Evolutionary conservation across 2,797 vertebrate species (phyloP).

Genomic region (Carapus acus): DNA sequence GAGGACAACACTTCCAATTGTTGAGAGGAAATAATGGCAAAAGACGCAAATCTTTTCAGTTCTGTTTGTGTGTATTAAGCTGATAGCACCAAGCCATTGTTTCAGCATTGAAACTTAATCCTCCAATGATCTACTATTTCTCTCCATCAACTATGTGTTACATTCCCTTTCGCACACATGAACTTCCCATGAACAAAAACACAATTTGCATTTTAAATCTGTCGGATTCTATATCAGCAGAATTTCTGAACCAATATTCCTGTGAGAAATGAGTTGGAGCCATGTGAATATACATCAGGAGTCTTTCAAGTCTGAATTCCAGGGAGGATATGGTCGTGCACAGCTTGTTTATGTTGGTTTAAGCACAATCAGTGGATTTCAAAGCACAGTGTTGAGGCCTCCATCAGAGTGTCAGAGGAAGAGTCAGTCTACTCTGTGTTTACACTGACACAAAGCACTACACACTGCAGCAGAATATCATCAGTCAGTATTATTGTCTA

Average conservation of each 20-base stretch:
- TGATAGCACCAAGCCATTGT: neutral
- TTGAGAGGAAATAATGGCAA: neutral
- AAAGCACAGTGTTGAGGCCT: conserved; percentile 32
- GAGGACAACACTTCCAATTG: neutral
- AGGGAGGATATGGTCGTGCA: conserved; percentile 26
- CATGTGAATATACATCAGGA: conserved; percentile 40
- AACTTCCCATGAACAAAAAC: conserved; percentile 33
- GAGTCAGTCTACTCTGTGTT: conserved; percentile 47
- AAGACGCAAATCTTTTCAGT: neutral
- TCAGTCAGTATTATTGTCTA: too few species aligned
- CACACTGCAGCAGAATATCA: neutral
- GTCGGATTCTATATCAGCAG: conserved; percentile 31
- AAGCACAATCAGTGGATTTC: conserved; percentile 36
- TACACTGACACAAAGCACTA: conserved; percentile 51
- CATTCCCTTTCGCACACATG: conserved; percentile 13
- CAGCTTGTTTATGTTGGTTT: conserved; percentile 35
- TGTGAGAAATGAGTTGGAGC: conserved; percentile 31
- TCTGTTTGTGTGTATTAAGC: conserved; percentile 1
- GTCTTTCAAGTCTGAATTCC: conserved; percentile 41
- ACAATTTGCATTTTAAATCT: conserved; percentile 41
- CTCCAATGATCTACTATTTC: neutral
- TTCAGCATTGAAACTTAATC: too few species aligned
- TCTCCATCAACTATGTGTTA: conserved; percentile 8
- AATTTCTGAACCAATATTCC: conserved; percentile 44
- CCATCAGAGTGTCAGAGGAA: conserved; percentile 43